These are phyloP conservation scores for Phasianus colchicus DNA, from an alignment of 2,113 vertebrate species.

Conservation along the genomic window DNA sequence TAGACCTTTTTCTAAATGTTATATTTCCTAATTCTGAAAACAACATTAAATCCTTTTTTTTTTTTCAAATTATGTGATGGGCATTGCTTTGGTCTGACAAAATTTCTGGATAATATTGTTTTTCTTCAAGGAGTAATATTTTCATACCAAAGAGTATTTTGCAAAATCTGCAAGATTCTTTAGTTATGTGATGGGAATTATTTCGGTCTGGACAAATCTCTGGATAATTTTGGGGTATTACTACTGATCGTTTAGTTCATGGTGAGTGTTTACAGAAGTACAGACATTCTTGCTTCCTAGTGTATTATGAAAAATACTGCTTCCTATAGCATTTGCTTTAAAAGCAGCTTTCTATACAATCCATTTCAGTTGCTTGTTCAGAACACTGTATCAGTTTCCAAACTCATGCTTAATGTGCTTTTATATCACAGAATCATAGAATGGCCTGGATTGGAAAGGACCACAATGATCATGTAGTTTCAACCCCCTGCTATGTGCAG, in stretches of 20 bases:
- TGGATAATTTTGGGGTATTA: not conserved
- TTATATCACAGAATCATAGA: not conserved
- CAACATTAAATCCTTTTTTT: not conserved
- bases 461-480: too few species aligned
- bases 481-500: too few species aligned
- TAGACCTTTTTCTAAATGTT: not conserved
- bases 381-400: not conserved
- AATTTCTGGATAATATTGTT: not conserved
- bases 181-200: not conserved
- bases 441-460: too few species aligned
- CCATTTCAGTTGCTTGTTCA: not conserved
- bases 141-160: not conserved
- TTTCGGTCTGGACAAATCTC: not conserved
- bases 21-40: not conserved
- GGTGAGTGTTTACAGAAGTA: not conserved
- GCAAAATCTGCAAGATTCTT: not conserved
- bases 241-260: not conserved
- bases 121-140: not conserved
- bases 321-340: not conserved
- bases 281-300: not conserved
- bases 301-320: not conserved
- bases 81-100: not conserved
- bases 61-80: not conserved
- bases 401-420: not conserved
- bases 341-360: not conserved